Base-by-base conservation (phyloP, 1,140 invertebrate species). In the Aricia agestis region DNA sequence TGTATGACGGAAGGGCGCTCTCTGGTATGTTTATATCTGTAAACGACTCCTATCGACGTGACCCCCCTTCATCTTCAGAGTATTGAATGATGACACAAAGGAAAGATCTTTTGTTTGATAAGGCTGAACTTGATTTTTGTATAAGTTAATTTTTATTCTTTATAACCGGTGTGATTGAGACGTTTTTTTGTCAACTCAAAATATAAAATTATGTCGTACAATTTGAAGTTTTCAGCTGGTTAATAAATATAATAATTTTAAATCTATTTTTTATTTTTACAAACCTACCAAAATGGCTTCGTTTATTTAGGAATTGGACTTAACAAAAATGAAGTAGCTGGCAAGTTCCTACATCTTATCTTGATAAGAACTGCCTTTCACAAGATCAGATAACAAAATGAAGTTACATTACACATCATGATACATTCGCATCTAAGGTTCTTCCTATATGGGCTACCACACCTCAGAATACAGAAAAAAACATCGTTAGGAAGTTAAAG, bases 81-180 rank as follows among this genome's bases (percentile, higher is more conserved):
- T 70, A 74, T 73, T 80, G 82, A 78, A 80, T 83, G 81, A 80
- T 81, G 79, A 87, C 87, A 86, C 83, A 84, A 87, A 89, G 85
- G 87, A 85, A 81, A 82, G 82, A 86, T 87, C 85, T 89, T 90
- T 89, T 84, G 85, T 90, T 90, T 88, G 80, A 90, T 90, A 90
- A 90, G 88, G 88, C 88, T 90, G 88, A 90, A 85, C 79, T 83
- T 84, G 79, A 85, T 85, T 90, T 87, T 78, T 87, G 85, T 87
- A 80, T 87, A 89, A 86, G 84, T 89, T 87, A 85, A 86, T 86
- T 85, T 87, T 82, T 63, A 63, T 89, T 82, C 78, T 85, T 85
- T 84, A 78, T 86, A 85, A 87, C 85, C 81, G 81, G 83, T 84
- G 82, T 85, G 80, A 85, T 78, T 84, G 77, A 80, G 76, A 77